Percentiles rank a stretch among this genome's conserved stretches.
Conservation (phyloP, 2,888 invertebrate genomes). For the Graphium colonna region DNA sequence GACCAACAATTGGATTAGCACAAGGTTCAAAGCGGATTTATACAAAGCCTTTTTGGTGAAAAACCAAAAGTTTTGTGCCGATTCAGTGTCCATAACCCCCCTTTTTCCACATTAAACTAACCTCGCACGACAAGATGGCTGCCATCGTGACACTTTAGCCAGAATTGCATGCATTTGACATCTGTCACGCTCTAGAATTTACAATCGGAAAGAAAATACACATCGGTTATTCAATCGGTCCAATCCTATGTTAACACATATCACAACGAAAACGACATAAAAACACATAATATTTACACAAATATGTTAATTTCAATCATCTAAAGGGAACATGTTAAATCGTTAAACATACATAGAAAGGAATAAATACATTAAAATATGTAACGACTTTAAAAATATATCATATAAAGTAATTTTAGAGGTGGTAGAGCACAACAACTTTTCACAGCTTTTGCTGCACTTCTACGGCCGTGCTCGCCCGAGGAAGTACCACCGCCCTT, state of each 20-base stretch:
- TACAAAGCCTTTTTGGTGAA: slow-evolving; percentile 9
- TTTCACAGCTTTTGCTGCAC: no score
- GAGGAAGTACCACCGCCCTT: no score
- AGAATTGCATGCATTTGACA: slow-evolving; percentile 70
- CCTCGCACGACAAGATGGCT: slow-evolving; percentile 69
- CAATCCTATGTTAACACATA: background rate
- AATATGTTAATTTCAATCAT: slow-evolving; percentile 9
- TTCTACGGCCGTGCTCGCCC: no score
- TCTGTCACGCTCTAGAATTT: slow-evolving; percentile 77
- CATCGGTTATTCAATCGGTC: slow-evolving; percentile 4
- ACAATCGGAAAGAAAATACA: slow-evolving; percentile 35
- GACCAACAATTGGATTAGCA: slow-evolving; percentile 1
- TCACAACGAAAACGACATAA: slow-evolving; percentile 8
- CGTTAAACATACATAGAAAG: no score
- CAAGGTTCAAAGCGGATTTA: slow-evolving; percentile 9
- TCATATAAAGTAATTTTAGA: no score
- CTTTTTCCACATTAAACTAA: slow-evolving; percentile 61
- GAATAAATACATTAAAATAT: no score
- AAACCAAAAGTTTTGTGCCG: slow-evolving; percentile 9
- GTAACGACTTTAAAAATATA: no score
- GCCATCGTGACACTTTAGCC: slow-evolving; percentile 59
- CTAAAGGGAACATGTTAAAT: no score
- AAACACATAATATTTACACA: slow-evolving; percentile 13
- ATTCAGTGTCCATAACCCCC: slow-evolving; percentile 26
- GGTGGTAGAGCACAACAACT: no score